Evolutionary conservation across 2,797 vertebrate species (phyloP).

Genomic region (Tadarida brasiliensis): DNA sequence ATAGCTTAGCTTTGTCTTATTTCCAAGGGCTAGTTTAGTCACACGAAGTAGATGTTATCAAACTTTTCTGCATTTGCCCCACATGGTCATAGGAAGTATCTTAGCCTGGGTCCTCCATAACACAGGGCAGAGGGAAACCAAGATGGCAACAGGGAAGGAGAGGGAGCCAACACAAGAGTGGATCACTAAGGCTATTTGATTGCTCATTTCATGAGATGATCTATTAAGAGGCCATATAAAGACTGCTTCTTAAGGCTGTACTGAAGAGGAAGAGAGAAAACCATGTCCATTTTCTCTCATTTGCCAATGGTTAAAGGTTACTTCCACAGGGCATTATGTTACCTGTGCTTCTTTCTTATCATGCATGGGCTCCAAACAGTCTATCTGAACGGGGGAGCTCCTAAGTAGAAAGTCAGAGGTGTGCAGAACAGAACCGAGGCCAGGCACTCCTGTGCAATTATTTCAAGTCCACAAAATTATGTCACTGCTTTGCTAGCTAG

Average conservation of each 20-base stretch:
- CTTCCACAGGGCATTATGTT: not conserved
- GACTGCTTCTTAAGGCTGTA: not conserved
- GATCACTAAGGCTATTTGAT: not conserved
- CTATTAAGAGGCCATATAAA: not conserved
- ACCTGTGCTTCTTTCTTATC: not conserved
- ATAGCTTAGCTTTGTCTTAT: not conserved
- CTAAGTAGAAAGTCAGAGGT: not conserved
- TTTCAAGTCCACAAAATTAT: not conserved
- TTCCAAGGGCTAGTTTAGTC: not conserved
- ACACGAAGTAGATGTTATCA: not conserved
- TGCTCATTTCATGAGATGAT: not conserved
- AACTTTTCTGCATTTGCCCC: not conserved
- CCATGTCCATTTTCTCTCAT: not conserved
- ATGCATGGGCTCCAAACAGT: not conserved
- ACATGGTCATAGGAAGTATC: not conserved
- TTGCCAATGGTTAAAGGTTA: not conserved
- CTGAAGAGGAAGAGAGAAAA: not conserved
- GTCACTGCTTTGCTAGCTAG: not conserved
- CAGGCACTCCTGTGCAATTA: not conserved
- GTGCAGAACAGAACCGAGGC: not conserved
- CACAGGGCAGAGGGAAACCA: not conserved
- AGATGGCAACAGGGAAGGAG: not conserved
- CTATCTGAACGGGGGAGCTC: not conserved
- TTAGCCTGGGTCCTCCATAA: not conserved
- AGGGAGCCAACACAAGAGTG: not conserved